Base-by-base conservation (phyloP, 2,888 invertebrate species). In the Odontomyia ornata region DNA sequence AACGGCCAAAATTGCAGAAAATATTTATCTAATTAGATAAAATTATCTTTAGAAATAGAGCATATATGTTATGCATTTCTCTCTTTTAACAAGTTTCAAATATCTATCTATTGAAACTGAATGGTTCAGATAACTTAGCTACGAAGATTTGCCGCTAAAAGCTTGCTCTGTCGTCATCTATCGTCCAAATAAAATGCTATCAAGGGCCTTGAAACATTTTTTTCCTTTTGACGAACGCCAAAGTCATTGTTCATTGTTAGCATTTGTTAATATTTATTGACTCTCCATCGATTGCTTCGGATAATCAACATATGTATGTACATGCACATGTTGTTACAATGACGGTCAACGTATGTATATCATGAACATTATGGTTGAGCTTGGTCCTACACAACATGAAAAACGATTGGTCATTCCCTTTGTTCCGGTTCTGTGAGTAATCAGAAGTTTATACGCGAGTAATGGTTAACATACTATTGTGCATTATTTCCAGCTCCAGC, bases 191-290 rank as follows among this genome's bases (percentile, higher is more conserved):
- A 36, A 36, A 36, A 9, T 36, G 9, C 36, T 36, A 36, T 36
- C 52, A 52, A 15, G 52, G 13, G 13, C 52, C 52, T 52, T 52
- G 52, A 52, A 52, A 36, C 36, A 36, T 36, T 36, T 36, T 36
- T 36, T 36, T 36, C 36, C 9, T 36, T 36, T 36, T 9, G 36
- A 5, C 52, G 13, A 52, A 52, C 52, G 15, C 5, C 52, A 52
- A 52, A 13, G 52, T 52, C 52, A 52, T 52, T 52, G 52, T 52
- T 52, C 52, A 52, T 52, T 52, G 52, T 52, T 52, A n/a, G 9
- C 36, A 36, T 36, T 36, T 36, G 52, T 52, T 15, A 3, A 52
- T 52, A n/a, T 52, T 52, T 52, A 52, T 52, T 52, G 52, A n/a
- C 4, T 52, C 36, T 36, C n/a, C 13, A 52, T 52, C 52, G 52